phyloP scores from a whole-genome alignment of 2,888 invertebrate species.

The Tenthredo distinguenda region DNA sequence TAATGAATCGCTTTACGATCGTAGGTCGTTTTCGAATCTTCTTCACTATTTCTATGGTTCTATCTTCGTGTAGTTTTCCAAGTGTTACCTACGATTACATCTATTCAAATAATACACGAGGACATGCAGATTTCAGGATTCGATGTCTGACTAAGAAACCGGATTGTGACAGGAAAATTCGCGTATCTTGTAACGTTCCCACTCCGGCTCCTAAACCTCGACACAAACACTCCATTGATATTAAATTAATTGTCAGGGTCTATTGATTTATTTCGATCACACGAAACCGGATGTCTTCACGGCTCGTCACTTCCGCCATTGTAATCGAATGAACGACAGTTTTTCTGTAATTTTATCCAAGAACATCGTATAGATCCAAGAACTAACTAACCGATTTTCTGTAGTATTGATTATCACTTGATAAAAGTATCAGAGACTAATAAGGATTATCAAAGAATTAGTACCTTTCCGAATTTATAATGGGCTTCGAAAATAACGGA shows the following conservation, averaged over 20 bases:
- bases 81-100: not conserved
- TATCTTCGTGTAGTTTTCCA: not conserved
- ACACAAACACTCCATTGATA: not conserved
- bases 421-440: not conserved
- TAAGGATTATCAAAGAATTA: not conserved
- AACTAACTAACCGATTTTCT: not conserved
- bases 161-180: no score
- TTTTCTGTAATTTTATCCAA: not conserved
- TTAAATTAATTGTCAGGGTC: not conserved
- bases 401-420: not conserved
- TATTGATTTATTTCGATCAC: not conserved
- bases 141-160: no score
- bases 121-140: no score
- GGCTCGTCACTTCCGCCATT: not conserved
- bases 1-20: not conserved
- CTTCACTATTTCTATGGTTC: not conserved
- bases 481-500: no score
- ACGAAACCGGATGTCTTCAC: not conserved
- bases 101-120: not conserved
- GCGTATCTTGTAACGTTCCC: not conserved
- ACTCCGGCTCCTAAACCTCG: no score
- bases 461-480: not conserved
- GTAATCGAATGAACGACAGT: not conserved
- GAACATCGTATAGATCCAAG: not conserved
- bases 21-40: not conserved